Evolutionary conservation across 2,113 vertebrate genomes (phyloP).

Genomic region (Rhea americana): DNA sequence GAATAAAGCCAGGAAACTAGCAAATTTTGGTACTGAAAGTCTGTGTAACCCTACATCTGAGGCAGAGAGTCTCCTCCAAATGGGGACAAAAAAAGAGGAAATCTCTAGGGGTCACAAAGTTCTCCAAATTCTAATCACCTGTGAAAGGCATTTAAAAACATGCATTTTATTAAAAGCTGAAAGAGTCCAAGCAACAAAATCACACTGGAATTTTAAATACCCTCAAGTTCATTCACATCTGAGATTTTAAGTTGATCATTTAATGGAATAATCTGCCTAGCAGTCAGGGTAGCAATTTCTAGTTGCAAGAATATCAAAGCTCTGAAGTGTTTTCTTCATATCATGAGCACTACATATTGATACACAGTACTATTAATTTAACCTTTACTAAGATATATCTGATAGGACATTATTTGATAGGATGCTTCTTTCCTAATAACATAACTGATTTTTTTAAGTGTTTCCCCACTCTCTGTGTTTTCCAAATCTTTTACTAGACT

Average conservation of each 20-base stretch:
- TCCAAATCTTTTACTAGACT: neutral
- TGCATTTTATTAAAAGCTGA: neutral
- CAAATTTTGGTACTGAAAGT: neutral
- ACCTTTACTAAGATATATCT: neutral
- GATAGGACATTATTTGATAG: neutral
- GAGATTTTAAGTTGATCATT: neutral
- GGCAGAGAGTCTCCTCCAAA: neutral
- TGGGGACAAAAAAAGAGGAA: neutral
- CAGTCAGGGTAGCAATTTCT: neutral
- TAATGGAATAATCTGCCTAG: conserved; percentile 31
- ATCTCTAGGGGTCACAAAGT: neutral
- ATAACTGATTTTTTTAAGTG: neutral
- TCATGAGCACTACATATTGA: neutral
- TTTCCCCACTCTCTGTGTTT: neutral
- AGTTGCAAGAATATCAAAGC: conserved; percentile 4
- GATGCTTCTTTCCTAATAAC: neutral
- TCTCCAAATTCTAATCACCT: conserved; percentile 17
- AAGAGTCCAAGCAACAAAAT: neutral
- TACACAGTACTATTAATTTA: neutral
- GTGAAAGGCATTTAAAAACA: neutral
- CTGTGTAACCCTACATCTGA: neutral
- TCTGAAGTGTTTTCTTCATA: neutral
- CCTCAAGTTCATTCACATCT: neutral
- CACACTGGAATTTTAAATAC: neutral
- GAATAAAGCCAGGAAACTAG: neutral